Conservation (phyloP, 2,797 vertebrate species). For the Agapornis canus region DNA sequence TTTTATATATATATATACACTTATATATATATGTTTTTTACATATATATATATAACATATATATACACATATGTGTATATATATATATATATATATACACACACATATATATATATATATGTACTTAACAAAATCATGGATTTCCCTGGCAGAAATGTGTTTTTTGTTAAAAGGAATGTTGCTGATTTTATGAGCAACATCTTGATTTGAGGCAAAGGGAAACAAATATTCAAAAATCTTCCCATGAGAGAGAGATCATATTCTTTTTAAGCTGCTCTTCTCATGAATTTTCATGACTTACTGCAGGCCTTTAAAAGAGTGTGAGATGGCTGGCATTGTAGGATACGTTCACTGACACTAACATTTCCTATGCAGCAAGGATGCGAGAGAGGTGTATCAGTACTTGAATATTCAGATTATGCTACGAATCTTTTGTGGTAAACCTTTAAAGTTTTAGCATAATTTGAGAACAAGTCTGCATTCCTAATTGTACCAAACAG, state of each 20-base stretch:
- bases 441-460: neutral
- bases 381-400: neutral
- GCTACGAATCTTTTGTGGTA: neutral
- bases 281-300: slow-evolving; percentile 4
- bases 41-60: neutral
- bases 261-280: neutral
- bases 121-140: neutral
- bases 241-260: neutral
- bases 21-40: too few species aligned
- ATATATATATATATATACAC: too few species aligned
- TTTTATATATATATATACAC: neutral
- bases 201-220: neutral
- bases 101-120: neutral
- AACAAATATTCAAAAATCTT: neutral
- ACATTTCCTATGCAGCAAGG: neutral
- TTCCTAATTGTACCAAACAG: neutral
- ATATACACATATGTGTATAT: neutral
- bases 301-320: neutral
- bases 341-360: neutral
- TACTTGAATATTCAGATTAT: neutral
- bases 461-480: neutral
- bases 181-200: neutral
- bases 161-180: neutral
- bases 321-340: slow-evolving; percentile 6
- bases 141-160: neutral